Evolutionary conservation across 2,797 vertebrate species (phyloP).

Genomic region (Thaleichthys pacificus): DNA sequence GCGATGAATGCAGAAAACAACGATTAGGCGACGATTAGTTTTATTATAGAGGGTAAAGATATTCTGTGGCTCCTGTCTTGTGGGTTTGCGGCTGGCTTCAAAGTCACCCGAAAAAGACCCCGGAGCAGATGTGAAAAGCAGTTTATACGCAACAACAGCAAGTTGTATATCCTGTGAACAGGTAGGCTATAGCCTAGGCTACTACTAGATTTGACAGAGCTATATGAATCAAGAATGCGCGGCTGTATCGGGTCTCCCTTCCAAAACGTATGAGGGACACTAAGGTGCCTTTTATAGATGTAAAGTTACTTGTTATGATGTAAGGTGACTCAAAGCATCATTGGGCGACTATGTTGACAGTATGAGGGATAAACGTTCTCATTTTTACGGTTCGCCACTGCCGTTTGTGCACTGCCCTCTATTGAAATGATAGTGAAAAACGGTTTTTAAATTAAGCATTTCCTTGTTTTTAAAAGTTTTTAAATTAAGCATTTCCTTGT

Average conservation of each 20-base stretch:
- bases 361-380: neutral
- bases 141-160: slow-evolving; percentile 1
- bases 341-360: neutral
- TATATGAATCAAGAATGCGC: neutral
- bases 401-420: neutral
- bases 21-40: neutral
- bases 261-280: neutral
- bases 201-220: neutral
- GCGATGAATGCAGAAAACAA: neutral
- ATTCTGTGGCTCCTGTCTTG: neutral
- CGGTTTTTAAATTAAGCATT: neutral
- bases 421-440: neutral
- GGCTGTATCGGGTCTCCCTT: no score
- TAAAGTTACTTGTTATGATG: neutral
- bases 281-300: neutral
- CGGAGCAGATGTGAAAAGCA: neutral
- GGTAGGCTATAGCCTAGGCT: neutral
- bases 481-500: neutral
- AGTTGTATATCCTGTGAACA: neutral
- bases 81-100: neutral
- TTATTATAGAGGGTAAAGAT: neutral
- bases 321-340: neutral
- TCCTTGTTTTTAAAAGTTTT: no score
- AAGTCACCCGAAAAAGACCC: no score
- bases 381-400: neutral